Base-by-base conservation (phyloP, 2,888 invertebrate species). In the Hermodice carunculata region DNA sequence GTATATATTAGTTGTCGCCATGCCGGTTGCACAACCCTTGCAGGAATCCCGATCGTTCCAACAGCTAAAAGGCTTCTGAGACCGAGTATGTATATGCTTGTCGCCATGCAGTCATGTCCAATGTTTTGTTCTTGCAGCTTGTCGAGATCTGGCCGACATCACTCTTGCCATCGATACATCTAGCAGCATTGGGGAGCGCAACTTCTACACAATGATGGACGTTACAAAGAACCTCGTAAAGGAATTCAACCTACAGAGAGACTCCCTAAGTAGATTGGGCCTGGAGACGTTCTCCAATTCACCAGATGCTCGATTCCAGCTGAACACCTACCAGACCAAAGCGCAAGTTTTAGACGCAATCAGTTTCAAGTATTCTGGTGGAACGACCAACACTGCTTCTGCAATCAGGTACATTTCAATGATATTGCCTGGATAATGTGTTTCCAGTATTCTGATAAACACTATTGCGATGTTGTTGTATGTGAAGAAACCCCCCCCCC, bases 131-230 rank as follows among this genome's bases (percentile, higher is more conserved):
- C 24, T 26, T 37, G 11, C 56, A 73, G 73, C 37, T 31, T 73
- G 73, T 43, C 19, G 28, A 3, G 22, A 57, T 14, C 64, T 62
- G 29, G 67, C 71, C 11, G 73, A 73, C 59, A 40, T 73, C 19
- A 64, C 56, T 2, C 65, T 73, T 31, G 52, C 70, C 1, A 34
- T 73, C 26, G 73, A 73, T 46, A 32, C 67, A 8, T 70, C 69
- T 6, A 62, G 67, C 37, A 64, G 58, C 40, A 62, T 73, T 5
- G 42, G 64, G 17, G 49, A 65, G 37, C 44, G 60, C 4, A 61
- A 68, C 46, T 73, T 62, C 63, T 40, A 61, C 44, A 51, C 29
- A 17, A 66, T 64, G 66, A 64, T 65, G 59, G 62, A 53, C n/a
- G 62, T 73, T 34, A 31, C 68, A 34, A 73, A 65, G 46, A 28